Percentiles rank a stretch among this genome's conserved stretches.
These are phyloP conservation scores for Amphiura filiformis DNA, from an alignment of 35 echinoderm and acorn worm genomes.

Conservation along the genomic window DNA sequence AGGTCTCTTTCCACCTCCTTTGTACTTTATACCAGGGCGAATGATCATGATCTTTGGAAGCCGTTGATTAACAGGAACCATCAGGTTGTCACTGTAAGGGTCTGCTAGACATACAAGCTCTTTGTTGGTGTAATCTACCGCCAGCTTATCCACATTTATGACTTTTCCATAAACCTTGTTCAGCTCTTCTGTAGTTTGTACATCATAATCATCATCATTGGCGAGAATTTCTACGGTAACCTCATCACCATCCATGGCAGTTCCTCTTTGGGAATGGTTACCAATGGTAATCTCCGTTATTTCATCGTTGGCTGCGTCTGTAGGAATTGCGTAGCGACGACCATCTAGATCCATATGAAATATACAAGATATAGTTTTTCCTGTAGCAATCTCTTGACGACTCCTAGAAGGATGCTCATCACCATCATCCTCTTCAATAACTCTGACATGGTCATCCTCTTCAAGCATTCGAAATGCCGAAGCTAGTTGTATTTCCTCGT, in stretches of 20 bases:
- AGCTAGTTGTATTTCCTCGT: not conserved
- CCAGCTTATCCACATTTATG: conserved; percentile 48
- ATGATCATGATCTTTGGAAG: conserved; percentile 53
- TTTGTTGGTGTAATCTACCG: conserved; percentile 14
- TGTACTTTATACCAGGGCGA: not conserved
- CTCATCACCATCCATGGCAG: conserved; percentile 67
- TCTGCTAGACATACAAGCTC: conserved; percentile 60
- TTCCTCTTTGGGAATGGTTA: conserved; percentile 46
- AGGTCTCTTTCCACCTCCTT: not conserved
- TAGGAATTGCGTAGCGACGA: conserved; percentile 30
- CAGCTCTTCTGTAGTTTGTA: conserved; percentile 26
- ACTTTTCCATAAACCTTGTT: conserved; percentile 58
- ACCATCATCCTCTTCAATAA: not conserved
- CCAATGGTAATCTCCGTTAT: conserved; percentile 35
- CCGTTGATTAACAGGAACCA: conserved; percentile 61
- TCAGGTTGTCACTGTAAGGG: conserved; percentile 36
- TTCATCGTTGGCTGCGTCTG: not conserved
- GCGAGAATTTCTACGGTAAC: conserved; percentile 63
- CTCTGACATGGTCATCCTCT: not conserved
- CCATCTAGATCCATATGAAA: conserved; percentile 44
- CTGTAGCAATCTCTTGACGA: conserved; percentile 14
- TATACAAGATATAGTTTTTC: conserved; percentile 40
- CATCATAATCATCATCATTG: not conserved
- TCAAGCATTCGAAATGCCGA: not conserved
- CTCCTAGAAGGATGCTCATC: not conserved